Evolutionary conservation across 2,797 vertebrate species (phyloP).

Genomic region (Gymnocypris eckloni): DNA sequence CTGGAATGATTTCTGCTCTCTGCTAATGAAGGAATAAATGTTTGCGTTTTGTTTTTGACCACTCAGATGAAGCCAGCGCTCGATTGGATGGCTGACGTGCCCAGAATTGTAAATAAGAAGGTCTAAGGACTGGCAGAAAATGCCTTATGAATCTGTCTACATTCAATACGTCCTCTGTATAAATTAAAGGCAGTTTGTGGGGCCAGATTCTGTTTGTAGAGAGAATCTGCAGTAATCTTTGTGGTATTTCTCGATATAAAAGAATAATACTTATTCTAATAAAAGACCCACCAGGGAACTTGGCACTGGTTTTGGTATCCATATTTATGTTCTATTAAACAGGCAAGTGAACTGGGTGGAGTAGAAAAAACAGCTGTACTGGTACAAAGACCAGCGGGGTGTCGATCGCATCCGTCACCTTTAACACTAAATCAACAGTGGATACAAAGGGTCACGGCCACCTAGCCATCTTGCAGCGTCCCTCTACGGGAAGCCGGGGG

Average conservation of each 20-base stretch:
- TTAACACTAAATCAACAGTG: constrained; percentile 54
- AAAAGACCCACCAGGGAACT: constrained; percentile 54
- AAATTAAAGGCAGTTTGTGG: constrained; percentile 40
- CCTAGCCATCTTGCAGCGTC: constrained; percentile 2
- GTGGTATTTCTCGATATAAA: constrained; percentile 58
- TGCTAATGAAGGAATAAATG: constrained; percentile 82
- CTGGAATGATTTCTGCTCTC: constrained; percentile 69
- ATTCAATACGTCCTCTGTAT: constrained; percentile 13
- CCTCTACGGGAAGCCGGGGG: constrained; percentile 62
- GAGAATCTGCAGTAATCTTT: constrained; percentile 51
- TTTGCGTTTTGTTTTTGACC: constrained; percentile 77
- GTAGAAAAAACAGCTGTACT: constrained; percentile 50
- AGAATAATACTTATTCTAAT: constrained; percentile 59
- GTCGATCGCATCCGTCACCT: constrained; percentile 55
- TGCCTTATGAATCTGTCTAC: constrained; percentile 31
- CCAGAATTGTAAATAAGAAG: constrained; percentile 63
- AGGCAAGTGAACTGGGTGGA: constrained; percentile 49
- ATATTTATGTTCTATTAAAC: constrained; percentile 60
- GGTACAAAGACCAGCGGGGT: constrained; percentile 61
- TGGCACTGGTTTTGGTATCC: constrained; percentile 40
- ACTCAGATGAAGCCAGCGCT: constrained; percentile 67
- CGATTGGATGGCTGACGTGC: constrained; percentile 67
- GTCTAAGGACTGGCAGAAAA: constrained; percentile 38
- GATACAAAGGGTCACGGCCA: constrained; percentile 56
- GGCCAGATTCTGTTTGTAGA: constrained; percentile 39